Conservation (phyloP, 2,113 vertebrate genomes). For the Gymnarchus niloticus region DNA sequence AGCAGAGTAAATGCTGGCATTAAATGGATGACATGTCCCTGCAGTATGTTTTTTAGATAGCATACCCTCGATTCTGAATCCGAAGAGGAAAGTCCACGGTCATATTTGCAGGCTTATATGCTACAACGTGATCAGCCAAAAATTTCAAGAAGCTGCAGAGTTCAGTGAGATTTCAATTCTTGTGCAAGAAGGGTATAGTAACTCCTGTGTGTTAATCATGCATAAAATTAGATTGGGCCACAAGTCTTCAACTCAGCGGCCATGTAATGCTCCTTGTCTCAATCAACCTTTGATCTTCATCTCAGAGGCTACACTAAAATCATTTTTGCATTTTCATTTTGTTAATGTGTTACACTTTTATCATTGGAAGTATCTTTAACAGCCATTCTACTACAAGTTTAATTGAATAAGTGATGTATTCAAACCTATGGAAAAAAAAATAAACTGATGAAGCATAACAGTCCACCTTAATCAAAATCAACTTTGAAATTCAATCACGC, state of each 20-base stretch:
- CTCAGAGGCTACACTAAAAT: background rate
- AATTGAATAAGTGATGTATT: background rate
- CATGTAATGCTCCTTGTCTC: background rate
- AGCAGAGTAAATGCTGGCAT: slow-evolving; percentile 16
- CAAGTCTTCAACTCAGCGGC: background rate
- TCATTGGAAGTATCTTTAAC: background rate
- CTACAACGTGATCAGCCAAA: slow-evolving; percentile 60
- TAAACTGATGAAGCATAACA: background rate
- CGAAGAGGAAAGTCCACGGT: slow-evolving; percentile 48
- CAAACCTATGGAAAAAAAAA: background rate
- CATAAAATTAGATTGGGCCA: slow-evolving; percentile 1
- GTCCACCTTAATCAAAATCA: background rate
- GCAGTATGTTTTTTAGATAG: slow-evolving; percentile 19
- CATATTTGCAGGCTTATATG: slow-evolving; percentile 57
- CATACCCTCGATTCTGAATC: slow-evolving; percentile 41
- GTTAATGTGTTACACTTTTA: background rate
- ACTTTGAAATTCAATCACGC: background rate
- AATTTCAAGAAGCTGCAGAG: slow-evolving; percentile 61
- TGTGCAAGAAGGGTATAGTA: slow-evolving; percentile 52
- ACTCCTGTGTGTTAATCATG: slow-evolving; percentile 1
- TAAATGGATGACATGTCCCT: slow-evolving; percentile 34
- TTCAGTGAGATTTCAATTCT: slow-evolving; percentile 56
- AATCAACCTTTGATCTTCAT: background rate
- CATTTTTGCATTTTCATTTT: background rate
- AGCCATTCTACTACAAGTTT: background rate